Evolutionary conservation across 2,888 invertebrate genomes (phyloP).

Genomic region (Cerastoderma edule): DNA sequence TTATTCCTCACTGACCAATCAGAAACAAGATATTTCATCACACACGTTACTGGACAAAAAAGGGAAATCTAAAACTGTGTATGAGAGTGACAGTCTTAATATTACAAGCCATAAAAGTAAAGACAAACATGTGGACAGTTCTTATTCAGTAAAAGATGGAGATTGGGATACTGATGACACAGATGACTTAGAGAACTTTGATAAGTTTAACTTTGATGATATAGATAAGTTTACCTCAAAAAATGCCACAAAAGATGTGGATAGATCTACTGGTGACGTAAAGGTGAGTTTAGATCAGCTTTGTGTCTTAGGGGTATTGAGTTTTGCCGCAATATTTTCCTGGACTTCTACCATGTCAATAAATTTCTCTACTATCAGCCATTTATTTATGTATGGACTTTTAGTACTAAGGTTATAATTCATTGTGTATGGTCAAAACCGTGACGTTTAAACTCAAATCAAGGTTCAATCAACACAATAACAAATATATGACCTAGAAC

Average conservation of each 20-base stretch:
- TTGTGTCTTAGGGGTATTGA: neutral
- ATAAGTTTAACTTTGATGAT: constrained; percentile 63
- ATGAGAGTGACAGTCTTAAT: neutral
- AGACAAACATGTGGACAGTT: neutral
- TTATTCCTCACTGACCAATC: too few species aligned
- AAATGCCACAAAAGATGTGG: neutral
- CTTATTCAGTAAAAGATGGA: constrained; percentile 1
- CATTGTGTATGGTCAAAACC: too few species aligned
- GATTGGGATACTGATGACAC: constrained; percentile 57
- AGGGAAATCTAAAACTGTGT: neutral
- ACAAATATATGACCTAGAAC: too few species aligned
- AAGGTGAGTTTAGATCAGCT: neutral
- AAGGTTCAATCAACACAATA: too few species aligned
- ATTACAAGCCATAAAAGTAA: neutral
- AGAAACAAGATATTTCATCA: neutral
- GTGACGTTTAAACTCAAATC: too few species aligned
- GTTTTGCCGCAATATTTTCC: neutral
- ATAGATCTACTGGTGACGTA: neutral
- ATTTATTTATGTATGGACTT: too few species aligned
- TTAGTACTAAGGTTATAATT: neutral
- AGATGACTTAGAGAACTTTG: constrained; percentile 67
- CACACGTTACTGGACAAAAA: neutral
- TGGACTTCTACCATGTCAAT: too few species aligned
- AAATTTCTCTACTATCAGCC: too few species aligned
- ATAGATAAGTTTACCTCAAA: constrained; percentile 32